These are phyloP conservation scores for Stratiolaelaps scimitus DNA, from an alignment of 1,140 invertebrate species.

Conservation along the genomic window DNA sequence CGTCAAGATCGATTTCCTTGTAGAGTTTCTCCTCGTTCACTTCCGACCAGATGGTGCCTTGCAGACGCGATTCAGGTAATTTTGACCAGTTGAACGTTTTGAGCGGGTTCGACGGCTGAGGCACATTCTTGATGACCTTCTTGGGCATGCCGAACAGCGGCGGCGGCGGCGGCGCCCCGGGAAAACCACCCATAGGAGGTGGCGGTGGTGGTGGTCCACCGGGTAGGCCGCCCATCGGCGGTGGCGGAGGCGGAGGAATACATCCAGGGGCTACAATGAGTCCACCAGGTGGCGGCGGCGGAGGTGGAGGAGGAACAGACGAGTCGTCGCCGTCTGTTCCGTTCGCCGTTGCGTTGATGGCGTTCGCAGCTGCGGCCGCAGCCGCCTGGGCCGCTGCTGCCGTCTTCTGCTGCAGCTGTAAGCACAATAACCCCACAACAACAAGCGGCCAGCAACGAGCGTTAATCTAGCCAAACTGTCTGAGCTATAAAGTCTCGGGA, in stretches of 20 bases:
- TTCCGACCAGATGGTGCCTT: conserved; percentile 83
- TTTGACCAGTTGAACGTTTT: conserved; percentile 98
- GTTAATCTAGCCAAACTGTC: too few relatives aligned
- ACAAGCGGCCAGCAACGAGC: too few relatives aligned
- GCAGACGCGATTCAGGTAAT: conserved; percentile 58
- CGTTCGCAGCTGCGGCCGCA: not conserved
- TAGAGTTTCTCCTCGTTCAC: conserved; percentile 84
- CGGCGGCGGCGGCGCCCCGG: conserved; percentile 45
- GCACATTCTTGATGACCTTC: conserved; percentile 66
- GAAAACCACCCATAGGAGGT: conserved; percentile 36
- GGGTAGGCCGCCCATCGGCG: conserved; percentile 11
- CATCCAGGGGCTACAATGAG: not conserved
- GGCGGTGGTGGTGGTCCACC: conserved; percentile 46
- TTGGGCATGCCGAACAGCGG: conserved; percentile 38
- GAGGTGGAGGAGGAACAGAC: not conserved
- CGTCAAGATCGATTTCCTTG: conserved; percentile 74
- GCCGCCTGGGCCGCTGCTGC: not conserved
- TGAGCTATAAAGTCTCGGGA: too few relatives aligned
- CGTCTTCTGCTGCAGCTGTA: conserved; percentile 7
- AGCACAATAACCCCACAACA: not conserved
- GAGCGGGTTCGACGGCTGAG: conserved; percentile 65
- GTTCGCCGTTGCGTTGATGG: not conserved
- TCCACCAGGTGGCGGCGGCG: conserved; percentile 43
- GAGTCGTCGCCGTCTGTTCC: not conserved
- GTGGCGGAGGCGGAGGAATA: conserved; percentile 35